Conservation (phyloP, 92 coral and sea anemone genomes). For the Zoanthus sociatus region DNA sequence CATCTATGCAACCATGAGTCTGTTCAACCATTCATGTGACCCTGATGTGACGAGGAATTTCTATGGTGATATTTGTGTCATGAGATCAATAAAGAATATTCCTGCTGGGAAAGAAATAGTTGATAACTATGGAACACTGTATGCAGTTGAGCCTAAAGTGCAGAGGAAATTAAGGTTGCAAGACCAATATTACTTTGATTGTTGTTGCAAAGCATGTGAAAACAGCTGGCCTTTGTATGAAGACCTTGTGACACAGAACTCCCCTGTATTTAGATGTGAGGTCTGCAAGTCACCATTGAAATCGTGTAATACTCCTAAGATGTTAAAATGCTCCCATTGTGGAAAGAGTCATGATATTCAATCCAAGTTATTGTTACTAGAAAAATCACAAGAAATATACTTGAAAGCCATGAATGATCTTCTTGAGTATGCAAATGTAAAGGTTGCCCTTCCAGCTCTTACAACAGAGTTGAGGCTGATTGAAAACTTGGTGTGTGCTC, state of each 20-base stretch:
- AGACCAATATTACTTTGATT: constrained; percentile 86
- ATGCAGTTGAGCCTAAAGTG: constrained; percentile 77
- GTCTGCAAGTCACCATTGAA: constrained; percentile 60
- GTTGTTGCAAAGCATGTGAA: constrained; percentile 80
- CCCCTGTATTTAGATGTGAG: constrained; percentile 71
- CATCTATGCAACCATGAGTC: constrained; percentile 88
- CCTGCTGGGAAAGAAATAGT: constrained; percentile 82
- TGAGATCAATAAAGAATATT: constrained; percentile 84
- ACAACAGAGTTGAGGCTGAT: constrained; percentile 76
- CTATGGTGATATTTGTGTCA: constrained; percentile 91
- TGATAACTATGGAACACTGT: constrained; percentile 95
- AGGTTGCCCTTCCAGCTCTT: constrained; percentile 71
- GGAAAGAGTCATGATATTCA: constrained; percentile 57
- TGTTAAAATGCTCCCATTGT: constrained; percentile 46
- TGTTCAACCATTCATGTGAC: constrained; percentile 96
- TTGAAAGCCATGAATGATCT: constrained; percentile 78
- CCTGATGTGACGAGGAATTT: constrained; percentile 94
- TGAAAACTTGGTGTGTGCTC: constrained; percentile 81
- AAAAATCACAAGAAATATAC: constrained; percentile 65
- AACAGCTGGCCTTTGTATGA: constrained; percentile 83
- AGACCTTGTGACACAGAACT: constrained; percentile 52
- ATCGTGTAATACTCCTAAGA: background rate
- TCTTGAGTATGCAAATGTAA: constrained; percentile 75
- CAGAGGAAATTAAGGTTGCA: constrained; percentile 71
- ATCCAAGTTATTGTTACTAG: constrained; percentile 60